These are phyloP conservation scores for Epizoanthus illoricatus DNA, from an alignment of 92 coral and sea anemone genomes.

Conservation along the genomic window DNA sequence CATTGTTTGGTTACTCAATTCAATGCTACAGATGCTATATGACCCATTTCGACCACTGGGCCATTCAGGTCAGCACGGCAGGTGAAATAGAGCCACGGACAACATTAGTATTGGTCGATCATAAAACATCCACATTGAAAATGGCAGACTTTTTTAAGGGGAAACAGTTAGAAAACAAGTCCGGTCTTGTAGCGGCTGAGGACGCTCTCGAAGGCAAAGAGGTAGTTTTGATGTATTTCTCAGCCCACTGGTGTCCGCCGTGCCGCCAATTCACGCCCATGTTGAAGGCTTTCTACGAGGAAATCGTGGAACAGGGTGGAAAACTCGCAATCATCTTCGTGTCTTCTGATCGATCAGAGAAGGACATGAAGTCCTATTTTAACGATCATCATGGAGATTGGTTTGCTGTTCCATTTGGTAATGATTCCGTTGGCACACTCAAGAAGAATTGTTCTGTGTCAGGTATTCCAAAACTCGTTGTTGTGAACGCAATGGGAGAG, in stretches of 20 bases:
- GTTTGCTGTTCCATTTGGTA: slow-evolving; percentile 32
- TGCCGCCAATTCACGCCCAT: slow-evolving; percentile 47
- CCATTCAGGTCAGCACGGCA: no score
- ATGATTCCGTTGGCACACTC: background rate
- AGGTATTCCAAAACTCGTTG: slow-evolving; percentile 46
- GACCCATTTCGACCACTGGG: no score
- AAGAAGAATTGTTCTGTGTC: slow-evolving; percentile 31
- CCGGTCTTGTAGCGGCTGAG: no score
- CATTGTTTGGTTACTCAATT: no score
- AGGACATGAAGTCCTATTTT: slow-evolving; percentile 28
- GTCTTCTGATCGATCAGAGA: slow-evolving; percentile 30
- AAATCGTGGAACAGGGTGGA: slow-evolving; percentile 7
- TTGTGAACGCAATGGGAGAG: slow-evolving; percentile 38
- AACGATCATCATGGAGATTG: slow-evolving; percentile 47
- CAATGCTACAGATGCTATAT: no score
- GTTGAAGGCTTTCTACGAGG: slow-evolving; percentile 47
- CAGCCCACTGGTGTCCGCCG: slow-evolving; percentile 59
- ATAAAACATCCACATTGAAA: background rate
- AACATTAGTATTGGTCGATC: no score
- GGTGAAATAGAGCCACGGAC: no score
- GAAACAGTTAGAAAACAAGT: no score
- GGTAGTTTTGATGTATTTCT: slow-evolving; percentile 46
- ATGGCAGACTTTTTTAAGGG: no score
- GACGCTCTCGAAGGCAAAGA: background rate
- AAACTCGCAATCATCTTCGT: slow-evolving; percentile 42